Evolutionary conservation across 2,113 vertebrate genomes (phyloP), one percentile per base, ranked within the genome.

Genomic region (Grammatotria lemairii): DNA sequence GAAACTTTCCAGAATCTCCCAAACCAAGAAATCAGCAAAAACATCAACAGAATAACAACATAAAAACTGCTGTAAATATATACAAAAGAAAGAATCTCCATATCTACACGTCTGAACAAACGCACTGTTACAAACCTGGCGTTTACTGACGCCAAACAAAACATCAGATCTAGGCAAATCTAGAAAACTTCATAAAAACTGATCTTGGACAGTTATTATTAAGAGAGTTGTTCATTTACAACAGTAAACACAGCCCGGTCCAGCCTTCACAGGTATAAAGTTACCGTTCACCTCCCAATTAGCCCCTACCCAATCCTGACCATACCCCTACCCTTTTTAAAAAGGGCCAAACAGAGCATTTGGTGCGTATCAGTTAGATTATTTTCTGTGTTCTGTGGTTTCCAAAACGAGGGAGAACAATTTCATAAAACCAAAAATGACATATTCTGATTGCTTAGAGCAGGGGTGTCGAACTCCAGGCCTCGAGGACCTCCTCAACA

Each of bases 101-200:
- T 4, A 16, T 45, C 5, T 2, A 26, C 21, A 73, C 2, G 14
- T 73, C 21, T 45, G 38, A 73, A 28, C 21, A 16, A 10, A 16
- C 2, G 0, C 2, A 26, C n/a, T 17, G 42, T 2, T 75, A 17
- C 40, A 2, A 47, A 47, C 14, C 1, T 19, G 23, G 2, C 6
- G 4, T 73, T 73, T 45, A 45, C 35, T 70, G 65, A 42, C 2
- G 5, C 13, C 40, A 75, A 45, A 70, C 13, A 70, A 45, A 70
- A 26, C 65, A 70, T 42, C 65, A 16, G 38, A 26, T 2, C 65
- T 9, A 42, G 38, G 21, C 38, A 42, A 70, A 70, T 6, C 38
- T 42, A 70, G n/a, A 70, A 70, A 70, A 42, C 13, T 23, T 23
- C 3, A 23, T 70, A 42, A 70, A 70, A 1, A 42, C 11, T 23